Percentiles rank a stretch among this genome's conserved stretches.
Evolutionary conservation across 2,113 vertebrate species (phyloP).

Genomic region (Macquaria ambigua): DNA sequence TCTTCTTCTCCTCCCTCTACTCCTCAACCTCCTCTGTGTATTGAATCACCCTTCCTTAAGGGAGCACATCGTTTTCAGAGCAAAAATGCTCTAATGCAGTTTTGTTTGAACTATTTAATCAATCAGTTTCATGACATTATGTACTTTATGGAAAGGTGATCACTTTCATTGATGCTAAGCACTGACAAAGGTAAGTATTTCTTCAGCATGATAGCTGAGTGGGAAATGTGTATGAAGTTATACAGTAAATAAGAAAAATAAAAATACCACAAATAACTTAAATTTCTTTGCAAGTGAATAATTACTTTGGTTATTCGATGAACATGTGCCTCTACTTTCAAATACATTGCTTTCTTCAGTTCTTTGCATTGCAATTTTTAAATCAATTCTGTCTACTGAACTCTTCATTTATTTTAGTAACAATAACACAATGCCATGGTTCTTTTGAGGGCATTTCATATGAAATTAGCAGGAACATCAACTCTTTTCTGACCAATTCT

Average conservation of each 20-base stretch:
- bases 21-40: conserved; percentile 1
- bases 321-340: neutral
- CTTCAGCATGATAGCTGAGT: neutral
- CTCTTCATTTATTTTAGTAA: conserved; percentile 8
- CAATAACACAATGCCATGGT: neutral
- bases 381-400: conserved; percentile 25
- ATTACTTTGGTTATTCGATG: neutral
- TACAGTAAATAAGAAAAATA: neutral
- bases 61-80: neutral
- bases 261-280: neutral
- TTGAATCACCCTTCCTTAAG: neutral
- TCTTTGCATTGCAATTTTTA: neutral
- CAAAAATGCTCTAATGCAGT: neutral
- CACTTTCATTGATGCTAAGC: too few species aligned
- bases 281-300: neutral
- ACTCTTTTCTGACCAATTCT: conserved; percentile 5
- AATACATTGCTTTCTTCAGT: neutral
- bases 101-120: neutral
- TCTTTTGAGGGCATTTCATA: neutral
- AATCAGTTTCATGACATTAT: neutral
- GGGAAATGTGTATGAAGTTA: neutral
- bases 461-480: neutral
- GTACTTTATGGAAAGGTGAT: neutral
- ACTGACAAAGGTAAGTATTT: neutral
- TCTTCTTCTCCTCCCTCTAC: neutral